Evolutionary conservation across 2,797 vertebrate genomes (phyloP).

Genomic region (Anguilla pacifica): DNA sequence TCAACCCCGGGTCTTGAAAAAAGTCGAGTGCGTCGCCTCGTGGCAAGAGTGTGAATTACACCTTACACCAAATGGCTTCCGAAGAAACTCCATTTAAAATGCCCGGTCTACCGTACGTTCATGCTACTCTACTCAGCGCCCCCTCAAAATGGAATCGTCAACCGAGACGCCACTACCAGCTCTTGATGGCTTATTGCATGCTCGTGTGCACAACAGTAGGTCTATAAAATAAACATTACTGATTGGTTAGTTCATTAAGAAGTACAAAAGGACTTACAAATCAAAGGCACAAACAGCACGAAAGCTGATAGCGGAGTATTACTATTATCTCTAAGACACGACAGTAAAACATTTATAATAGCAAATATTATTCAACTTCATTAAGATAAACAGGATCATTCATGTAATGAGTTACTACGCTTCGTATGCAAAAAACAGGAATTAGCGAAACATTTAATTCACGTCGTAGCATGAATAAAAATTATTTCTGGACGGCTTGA

Average conservation of each 20-base stretch:
- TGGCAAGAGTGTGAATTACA: slow-evolving; percentile 10
- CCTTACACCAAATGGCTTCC: slow-evolving; percentile 11
- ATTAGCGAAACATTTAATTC: background rate
- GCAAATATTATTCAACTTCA: background rate
- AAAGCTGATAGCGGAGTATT: background rate
- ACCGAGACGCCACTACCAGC: background rate
- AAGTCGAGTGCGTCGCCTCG: slow-evolving; percentile 27
- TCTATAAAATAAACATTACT: background rate
- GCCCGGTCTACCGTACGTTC: background rate
- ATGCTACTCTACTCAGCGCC: background rate
- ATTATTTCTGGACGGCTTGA: background rate
- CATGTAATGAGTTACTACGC: background rate
- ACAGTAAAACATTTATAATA: background rate
- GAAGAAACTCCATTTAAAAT: background rate
- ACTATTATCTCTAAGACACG: background rate
- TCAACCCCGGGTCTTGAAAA: background rate
- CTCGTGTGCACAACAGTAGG: background rate
- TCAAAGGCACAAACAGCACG: background rate
- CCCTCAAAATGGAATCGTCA: slow-evolving; percentile 1
- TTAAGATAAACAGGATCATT: background rate
- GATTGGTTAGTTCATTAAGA: background rate
- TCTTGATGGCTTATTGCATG: background rate
- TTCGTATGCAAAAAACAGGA: background rate
- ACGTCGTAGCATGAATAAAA: background rate
- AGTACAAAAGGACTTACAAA: background rate